Percentiles rank a stretch among this genome's conserved stretches.
Conservation (phyloP, 2,113 vertebrate genomes). For the Phalacrocorax brasilianus region DNA sequence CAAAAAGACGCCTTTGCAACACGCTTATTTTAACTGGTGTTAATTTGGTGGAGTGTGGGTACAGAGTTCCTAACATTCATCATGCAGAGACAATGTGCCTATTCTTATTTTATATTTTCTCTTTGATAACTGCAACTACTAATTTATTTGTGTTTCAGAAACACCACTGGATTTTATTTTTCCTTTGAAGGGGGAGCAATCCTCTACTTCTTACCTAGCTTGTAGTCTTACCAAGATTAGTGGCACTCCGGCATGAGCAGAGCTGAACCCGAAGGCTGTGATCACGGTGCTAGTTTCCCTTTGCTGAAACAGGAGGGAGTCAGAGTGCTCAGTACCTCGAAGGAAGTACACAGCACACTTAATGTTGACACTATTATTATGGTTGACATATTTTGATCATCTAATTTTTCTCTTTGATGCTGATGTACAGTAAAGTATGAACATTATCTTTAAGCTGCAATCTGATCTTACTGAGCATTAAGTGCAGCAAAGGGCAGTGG, state of each 20-base stretch:
- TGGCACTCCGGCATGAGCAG: background rate
- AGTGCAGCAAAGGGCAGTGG: constrained; percentile 28
- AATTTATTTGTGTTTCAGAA: background rate
- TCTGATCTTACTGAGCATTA: constrained; percentile 47
- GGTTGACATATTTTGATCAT: constrained; percentile 59
- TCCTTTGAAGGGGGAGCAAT: background rate
- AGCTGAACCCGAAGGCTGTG: background rate
- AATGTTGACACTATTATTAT: background rate
- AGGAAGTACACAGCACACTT: background rate
- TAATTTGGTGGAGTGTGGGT: background rate
- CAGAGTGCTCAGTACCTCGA: background rate
- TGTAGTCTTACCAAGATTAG: background rate
- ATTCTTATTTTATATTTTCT: background rate
- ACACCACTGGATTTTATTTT: background rate
- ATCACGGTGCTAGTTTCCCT: background rate
- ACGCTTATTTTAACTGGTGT: background rate
- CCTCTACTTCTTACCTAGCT: background rate
- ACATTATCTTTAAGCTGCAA: constrained; percentile 36
- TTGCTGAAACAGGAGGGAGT: background rate
- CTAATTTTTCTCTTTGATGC: constrained; percentile 41
- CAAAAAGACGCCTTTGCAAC: background rate
- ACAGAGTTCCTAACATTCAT: background rate
- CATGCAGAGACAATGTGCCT: background rate
- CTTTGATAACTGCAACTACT: background rate
- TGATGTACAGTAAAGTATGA: constrained; percentile 35